Percentiles rank a stretch among this genome's conserved stretches.
Evolutionary conservation across 2,113 vertebrate species (phyloP).

Genomic region (Gopherus flavomarginatus): DNA sequence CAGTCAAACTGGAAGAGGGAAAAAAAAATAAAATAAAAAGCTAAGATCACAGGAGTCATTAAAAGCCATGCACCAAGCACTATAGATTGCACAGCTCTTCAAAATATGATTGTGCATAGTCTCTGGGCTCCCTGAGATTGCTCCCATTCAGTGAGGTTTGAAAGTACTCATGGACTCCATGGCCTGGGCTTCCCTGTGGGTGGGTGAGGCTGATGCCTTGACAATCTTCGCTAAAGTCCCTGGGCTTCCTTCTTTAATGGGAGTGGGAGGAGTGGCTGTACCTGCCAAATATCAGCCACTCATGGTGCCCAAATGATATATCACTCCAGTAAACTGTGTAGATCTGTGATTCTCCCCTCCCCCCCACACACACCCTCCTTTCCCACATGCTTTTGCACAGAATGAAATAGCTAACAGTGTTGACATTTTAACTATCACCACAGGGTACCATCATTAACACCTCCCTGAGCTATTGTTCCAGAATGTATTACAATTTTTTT

Average conservation of each 20-base stretch:
- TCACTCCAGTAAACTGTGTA: neutral
- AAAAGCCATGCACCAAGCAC: accelerated
- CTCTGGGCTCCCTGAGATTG: neutral
- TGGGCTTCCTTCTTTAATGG: neutral
- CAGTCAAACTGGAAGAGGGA: neutral
- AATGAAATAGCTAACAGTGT: neutral
- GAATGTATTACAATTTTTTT: neutral
- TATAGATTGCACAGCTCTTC: neutral
- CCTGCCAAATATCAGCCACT: neutral
- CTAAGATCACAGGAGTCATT: neutral
- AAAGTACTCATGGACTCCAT: neutral
- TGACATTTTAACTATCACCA: neutral
- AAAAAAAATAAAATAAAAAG: neutral
- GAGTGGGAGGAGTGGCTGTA: neutral
- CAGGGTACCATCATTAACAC: neutral
- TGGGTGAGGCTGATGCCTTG: neutral
- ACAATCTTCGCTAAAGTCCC: neutral
- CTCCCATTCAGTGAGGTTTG: neutral
- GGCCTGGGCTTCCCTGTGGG: neutral
- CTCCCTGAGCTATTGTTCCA: neutral
- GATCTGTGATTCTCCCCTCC: neutral
- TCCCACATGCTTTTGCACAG: neutral
- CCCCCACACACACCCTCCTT: neutral
- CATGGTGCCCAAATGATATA: neutral
- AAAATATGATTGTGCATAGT: neutral